These are phyloP conservation scores for Drosophila prosaltans DNA, from an alignment of 1,140 invertebrate species.

Conservation along the genomic window DNA sequence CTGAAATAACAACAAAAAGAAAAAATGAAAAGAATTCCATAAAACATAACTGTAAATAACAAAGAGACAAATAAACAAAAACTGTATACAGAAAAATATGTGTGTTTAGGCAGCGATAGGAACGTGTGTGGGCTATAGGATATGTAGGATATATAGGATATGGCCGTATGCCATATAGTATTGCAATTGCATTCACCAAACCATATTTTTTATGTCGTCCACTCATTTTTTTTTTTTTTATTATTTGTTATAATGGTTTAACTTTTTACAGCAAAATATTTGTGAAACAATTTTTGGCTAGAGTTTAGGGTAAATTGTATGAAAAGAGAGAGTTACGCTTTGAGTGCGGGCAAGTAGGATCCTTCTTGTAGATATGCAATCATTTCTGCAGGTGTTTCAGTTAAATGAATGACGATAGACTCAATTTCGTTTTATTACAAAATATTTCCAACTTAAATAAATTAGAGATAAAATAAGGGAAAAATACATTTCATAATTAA, in stretches of 20 bases:
- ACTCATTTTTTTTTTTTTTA: not conserved
- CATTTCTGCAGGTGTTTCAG: too few relatives aligned
- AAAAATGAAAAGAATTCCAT: constrained; percentile 59
- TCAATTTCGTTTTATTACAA: too few relatives aligned
- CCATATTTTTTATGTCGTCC: constrained; percentile 32
- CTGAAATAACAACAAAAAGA: not conserved
- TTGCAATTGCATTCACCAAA: constrained; percentile 16
- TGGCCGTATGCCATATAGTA: not conserved
- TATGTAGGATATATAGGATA: not conserved
- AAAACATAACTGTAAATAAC: constrained; percentile 73
- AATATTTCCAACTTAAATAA: too few relatives aligned
- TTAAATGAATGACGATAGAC: too few relatives aligned
- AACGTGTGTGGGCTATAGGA: not conserved
- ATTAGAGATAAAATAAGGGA: too few relatives aligned
- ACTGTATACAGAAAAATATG: constrained; percentile 42
- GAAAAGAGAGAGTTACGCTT: not conserved
- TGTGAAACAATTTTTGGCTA: constrained; percentile 1
- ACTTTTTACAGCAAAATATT: constrained; percentile 28
- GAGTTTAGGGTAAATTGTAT: not conserved
- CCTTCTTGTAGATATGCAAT: too few relatives aligned
- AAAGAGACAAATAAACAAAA: constrained; percentile 61
- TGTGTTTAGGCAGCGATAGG: constrained; percentile 62
- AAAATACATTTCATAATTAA: too few relatives aligned
- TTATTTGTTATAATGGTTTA: constrained; percentile 13
- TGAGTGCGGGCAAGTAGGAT: too few relatives aligned